Base-by-base conservation (phyloP, 1,140 invertebrate species). In the Drosophila albomicans region DNA sequence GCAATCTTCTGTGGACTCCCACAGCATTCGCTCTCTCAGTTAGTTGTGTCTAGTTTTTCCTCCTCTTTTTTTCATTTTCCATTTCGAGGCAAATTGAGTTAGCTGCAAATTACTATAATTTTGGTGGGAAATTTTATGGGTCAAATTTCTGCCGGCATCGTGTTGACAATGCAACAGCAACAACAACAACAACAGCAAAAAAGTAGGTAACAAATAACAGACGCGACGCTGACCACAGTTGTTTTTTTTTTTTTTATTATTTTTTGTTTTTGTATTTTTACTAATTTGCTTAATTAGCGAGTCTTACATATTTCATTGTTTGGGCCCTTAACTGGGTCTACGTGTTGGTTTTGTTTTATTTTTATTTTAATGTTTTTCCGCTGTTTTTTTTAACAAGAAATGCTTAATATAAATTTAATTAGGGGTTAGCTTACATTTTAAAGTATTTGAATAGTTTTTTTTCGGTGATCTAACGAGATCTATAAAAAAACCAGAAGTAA, bases 111-210 rank as follows among this genome's bases (percentile, higher is more conserved):
- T 85, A 88, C 85, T 89, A 88, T 88, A 88, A 88, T 88, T 54
- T 88, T 85, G 80, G 75, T 88, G 85, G 85, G 85, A 88, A 89
- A 81, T 81, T 90, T 89, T 89, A 76, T 89, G 81, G 86, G 85
- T 89, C 85, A 89, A 74, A 89, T 88, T 87, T 88, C 54, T 74
- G 79, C 28, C 54, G 62, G 8, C 25, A 20, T 62, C 32, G 57
- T 66, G 82, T 86, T 87, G 82, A 86, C 82, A 86, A 85, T 84
- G 77, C 64, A 41, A 38, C 62, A 30, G 67, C 59, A 51, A 35
- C 6, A 56, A 48, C 7, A 25, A 51, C 28, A 35, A 20, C 16
- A 20, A n/a, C n/a, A n/a, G 2, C 20, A 41, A 49, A 75, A 64
- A 64, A 25, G n/a, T 54, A 54, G 51, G n/a, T 32, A 32, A 32